Conservation (phyloP, 2,113 vertebrate genomes). For the Notiomystis cincta region DNA sequence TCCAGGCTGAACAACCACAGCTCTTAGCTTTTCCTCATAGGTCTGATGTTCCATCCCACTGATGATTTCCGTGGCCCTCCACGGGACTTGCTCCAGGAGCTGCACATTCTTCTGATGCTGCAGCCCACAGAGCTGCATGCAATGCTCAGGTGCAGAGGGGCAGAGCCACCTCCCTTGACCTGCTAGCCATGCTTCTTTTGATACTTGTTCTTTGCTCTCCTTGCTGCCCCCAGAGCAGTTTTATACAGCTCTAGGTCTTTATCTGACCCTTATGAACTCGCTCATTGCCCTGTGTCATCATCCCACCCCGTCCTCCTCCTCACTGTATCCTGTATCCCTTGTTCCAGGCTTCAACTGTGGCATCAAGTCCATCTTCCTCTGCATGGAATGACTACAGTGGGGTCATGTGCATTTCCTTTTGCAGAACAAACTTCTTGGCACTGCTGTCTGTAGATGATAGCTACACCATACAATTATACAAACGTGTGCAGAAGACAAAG, state of each 20-base stretch:
- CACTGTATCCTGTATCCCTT: rapidly evolving
- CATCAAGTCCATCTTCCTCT: background rate
- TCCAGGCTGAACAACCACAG: background rate
- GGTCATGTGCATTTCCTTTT: background rate
- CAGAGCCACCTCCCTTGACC: too few species aligned
- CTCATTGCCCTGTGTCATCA: background rate
- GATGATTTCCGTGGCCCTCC: background rate
- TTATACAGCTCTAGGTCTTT: background rate
- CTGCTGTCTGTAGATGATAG: background rate
- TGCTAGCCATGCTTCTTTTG: background rate
- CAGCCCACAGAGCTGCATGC: background rate
- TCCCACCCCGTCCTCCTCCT: background rate
- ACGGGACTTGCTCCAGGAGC: background rate
- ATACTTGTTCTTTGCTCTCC: background rate
- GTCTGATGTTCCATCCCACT: background rate
- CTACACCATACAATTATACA: background rate
- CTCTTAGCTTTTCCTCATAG: background rate
- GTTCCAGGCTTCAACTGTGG: background rate
- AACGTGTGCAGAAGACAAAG: background rate
- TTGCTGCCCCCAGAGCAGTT: background rate
- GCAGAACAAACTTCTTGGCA: background rate
- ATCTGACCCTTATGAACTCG: background rate
- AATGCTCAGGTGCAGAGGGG: rapidly evolving
- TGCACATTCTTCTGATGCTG: background rate
- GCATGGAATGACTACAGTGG: rapidly evolving